Conservation (phyloP, 2,888 invertebrate species). For the Drosophila ochracea region DNA sequence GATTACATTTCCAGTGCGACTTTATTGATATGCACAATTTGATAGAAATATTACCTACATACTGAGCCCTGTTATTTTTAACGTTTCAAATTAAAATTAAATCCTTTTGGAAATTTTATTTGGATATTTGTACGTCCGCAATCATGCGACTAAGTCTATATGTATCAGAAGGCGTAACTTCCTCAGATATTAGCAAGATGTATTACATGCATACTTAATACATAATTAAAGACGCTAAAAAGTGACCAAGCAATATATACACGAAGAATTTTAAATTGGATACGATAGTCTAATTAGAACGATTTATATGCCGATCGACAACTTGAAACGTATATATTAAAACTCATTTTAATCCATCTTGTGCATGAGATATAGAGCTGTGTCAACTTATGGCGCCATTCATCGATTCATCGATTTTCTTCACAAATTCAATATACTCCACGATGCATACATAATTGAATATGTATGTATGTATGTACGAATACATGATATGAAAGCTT, state of each 20-base stretch:
- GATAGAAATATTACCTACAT: not conserved
- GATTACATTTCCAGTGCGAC: not conserved
- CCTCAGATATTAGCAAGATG: no score
- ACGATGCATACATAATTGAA: not conserved
- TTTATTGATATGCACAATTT: not conserved
- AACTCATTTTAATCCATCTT: not conserved
- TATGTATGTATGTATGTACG: constrained; percentile 2
- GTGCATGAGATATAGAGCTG: constrained; percentile 3
- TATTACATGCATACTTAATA: not conserved
- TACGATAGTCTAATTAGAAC: not conserved
- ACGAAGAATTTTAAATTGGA: not conserved
- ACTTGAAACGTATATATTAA: not conserved
- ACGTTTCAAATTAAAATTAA: not conserved
- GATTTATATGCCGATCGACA: not conserved
- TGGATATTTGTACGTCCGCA: not conserved
- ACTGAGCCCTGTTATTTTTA: not conserved
- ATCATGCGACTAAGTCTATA: not conserved
- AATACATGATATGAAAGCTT: constrained; percentile 36
- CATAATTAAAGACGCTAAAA: not conserved
- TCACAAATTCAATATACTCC: constrained; percentile 27
- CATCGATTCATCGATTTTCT: constrained; percentile 57
- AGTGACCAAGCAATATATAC: not conserved
- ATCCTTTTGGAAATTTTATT: not conserved
- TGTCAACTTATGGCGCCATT: constrained; percentile 51
- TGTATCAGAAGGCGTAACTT: no score